Conservation (phyloP, 2,797 vertebrate genomes). For the Crocodylus rhombifer region DNA sequence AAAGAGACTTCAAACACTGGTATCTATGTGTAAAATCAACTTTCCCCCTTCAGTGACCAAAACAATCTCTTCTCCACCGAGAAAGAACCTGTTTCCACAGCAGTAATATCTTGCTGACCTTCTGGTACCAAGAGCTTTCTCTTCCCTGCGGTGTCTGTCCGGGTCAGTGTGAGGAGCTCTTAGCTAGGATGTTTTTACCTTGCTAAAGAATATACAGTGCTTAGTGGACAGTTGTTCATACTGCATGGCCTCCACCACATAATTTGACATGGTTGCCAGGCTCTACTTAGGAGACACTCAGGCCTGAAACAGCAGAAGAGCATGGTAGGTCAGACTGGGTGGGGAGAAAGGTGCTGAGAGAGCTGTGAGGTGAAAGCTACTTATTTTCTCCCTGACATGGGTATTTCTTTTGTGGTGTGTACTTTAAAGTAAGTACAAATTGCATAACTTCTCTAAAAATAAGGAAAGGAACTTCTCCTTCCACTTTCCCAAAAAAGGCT, state of each 20-base stretch:
- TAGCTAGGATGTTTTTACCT: background rate
- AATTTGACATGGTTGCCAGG: background rate
- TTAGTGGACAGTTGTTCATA: background rate
- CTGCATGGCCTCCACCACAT: background rate
- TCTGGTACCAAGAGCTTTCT: background rate
- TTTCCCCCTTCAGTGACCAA: background rate
- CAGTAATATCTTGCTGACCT: background rate
- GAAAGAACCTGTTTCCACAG: background rate
- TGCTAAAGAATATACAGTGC: background rate
- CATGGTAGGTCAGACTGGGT: background rate
- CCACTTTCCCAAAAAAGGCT: constrained; percentile 58
- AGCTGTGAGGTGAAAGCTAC: background rate
- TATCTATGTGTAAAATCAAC: background rate
- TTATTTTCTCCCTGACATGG: background rate
- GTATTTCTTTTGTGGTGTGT: background rate
- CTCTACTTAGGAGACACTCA: background rate
- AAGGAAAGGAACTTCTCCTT: constrained; percentile 64
- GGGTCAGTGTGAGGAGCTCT: too few species aligned
- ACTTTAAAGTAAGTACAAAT: constrained; percentile 69
- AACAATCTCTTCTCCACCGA: background rate
- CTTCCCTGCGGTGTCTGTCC: background rate
- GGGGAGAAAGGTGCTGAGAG: background rate
- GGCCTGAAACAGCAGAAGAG: too few species aligned
- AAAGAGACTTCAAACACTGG: accelerated
- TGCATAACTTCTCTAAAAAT: constrained; percentile 75